Evolutionary conservation across 2,113 vertebrate genomes (phyloP).

Genomic region (Ptilorrhoa leucosticta): DNA sequence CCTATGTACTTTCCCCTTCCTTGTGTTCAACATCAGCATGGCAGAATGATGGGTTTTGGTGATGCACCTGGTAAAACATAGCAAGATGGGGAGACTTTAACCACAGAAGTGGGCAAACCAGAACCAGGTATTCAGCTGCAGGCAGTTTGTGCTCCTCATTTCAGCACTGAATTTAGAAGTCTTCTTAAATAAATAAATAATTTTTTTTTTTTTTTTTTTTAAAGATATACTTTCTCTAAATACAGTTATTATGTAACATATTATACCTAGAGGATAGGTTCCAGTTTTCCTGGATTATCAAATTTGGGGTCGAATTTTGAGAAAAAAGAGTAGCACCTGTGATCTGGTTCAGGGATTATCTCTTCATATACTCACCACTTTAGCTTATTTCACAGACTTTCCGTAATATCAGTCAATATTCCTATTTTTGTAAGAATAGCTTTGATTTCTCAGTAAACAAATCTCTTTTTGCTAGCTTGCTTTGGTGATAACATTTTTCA

Average conservation of each 20-base stretch:
- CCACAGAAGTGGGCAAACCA: not conserved
- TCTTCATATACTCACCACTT: not conserved
- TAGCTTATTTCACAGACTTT: not conserved
- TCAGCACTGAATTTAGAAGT: not conserved
- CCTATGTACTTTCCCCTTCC: not conserved
- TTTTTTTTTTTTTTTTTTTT: no score
- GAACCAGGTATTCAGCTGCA: not conserved
- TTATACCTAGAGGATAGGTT: not conserved
- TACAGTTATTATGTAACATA: not conserved
- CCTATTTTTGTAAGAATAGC: not conserved
- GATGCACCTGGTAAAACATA: not conserved
- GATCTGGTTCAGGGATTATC: not conserved
- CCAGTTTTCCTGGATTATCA: not conserved
- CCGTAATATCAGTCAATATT: not conserved
- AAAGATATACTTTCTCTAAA: not conserved
- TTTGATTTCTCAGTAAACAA: constrained; percentile 22
- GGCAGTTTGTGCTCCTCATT: not conserved
- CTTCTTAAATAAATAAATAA: not conserved
- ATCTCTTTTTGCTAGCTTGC: not conserved
- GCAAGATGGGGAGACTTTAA: not conserved
- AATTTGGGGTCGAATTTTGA: not conserved
- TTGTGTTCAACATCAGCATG: not conserved
- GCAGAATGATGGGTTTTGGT: not conserved
- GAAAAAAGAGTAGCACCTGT: not conserved
- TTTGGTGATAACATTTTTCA: not conserved